Base-by-base conservation (phyloP, 2,113 vertebrate genomes). In the Megalops atlanticus region DNA sequence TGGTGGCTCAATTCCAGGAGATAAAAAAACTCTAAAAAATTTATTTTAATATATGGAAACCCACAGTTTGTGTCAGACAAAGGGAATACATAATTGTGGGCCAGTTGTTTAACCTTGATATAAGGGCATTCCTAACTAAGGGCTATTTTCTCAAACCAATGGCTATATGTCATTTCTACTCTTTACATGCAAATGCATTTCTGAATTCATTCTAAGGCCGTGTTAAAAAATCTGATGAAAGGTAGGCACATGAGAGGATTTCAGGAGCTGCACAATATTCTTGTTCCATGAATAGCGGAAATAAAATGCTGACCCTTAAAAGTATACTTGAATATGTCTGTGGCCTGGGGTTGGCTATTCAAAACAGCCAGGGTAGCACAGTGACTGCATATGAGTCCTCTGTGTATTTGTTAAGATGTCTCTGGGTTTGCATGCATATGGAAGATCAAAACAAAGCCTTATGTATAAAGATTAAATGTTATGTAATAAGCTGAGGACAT, bases 161-260 rank as follows among this genome's bases (percentile, higher is more conserved):
- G 87, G 82, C 80, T 87, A 75, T 82, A 36, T 86, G 84, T 84
- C 84, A 87, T 89, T 89, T 91, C 78, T 80, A 83, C 86, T 86
- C 88, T 89, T 89, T 89, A 88, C 88, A 90, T 91, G 88, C 90
- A 89, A 89, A 90, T 90, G 78, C 73, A 81, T 84, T 79, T 47
- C 81, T 81, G 83, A 90, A 91, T 90, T 85, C 89, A 90, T 90
- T 90, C 84, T 77, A 81, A 89, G 76, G 85, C 84, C 82, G 85
- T 7, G 43, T 74, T n/a, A n/a, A n/a, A 76, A 43, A 69, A 80
- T 24, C 33, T 38, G 3, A 47, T 64, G 49, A 49, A 84, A 80
- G 77, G 54, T 49, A 79, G 39, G 4, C 49, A 84, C 87, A 83
- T 84, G 1, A 71, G 88, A 83, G 87, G 88, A 88, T 85, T 89